Percentiles rank a stretch among this genome's conserved stretches.
Conservation (phyloP, 2,797 vertebrate genomes). For the Chiroxiphia lanceolata region DNA sequence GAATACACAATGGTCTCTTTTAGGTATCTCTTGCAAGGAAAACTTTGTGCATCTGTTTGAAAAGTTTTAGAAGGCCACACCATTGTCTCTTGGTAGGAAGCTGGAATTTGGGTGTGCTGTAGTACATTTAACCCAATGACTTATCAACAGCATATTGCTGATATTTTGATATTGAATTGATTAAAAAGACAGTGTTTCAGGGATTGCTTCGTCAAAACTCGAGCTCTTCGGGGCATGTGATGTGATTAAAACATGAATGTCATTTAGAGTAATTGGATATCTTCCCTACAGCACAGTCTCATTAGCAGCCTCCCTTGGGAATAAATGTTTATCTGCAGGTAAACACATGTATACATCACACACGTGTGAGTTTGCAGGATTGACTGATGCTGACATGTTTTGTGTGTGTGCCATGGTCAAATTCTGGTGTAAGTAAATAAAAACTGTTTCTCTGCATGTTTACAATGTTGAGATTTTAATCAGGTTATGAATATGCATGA, state of each 20-base stretch:
- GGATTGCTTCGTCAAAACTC: slow-evolving; percentile 23
- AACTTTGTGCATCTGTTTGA: background rate
- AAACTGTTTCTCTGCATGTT: background rate
- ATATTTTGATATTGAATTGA: slow-evolving; percentile 28
- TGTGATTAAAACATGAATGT: slow-evolving; percentile 60
- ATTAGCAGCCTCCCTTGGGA: slow-evolving; percentile 25
- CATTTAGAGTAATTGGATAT: slow-evolving; percentile 21
- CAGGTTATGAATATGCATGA: background rate
- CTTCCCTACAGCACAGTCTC: slow-evolving; percentile 16
- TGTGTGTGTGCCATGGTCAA: background rate
- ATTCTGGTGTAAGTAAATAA: background rate
- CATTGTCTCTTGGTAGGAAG: background rate
- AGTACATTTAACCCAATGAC: slow-evolving; percentile 4
- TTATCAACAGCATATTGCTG: background rate
- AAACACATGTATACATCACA: background rate
- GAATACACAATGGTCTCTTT: background rate
- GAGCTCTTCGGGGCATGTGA: slow-evolving; percentile 11
- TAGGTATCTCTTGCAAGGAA: background rate
- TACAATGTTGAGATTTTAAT: background rate
- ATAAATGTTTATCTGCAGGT: slow-evolving; percentile 1
- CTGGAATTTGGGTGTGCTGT: background rate
- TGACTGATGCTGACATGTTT: background rate
- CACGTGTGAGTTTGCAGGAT: background rate
- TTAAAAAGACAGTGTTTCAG: slow-evolving; percentile 37
- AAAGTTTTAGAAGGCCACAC: background rate